Percentiles rank a stretch among this genome's conserved stretches.
phyloP scores from a whole-genome alignment of 2,888 invertebrate species.

The Scotopteryx bipunctaria region DNA sequence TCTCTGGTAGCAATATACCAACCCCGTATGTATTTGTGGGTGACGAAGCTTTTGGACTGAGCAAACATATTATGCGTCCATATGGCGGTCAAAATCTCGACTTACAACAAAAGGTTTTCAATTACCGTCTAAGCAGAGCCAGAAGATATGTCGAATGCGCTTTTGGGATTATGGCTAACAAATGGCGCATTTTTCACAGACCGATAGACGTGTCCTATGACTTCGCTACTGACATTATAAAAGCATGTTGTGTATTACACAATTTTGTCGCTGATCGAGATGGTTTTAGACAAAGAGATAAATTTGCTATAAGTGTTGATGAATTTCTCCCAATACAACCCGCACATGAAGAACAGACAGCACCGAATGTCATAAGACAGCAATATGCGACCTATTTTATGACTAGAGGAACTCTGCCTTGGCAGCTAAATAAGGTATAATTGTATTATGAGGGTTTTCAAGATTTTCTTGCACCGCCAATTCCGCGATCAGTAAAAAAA shows the following conservation, averaged over 20 bases:
- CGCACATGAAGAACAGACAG: constrained; percentile 7
- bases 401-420: constrained; percentile 35
- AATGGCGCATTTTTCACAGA: background rate
- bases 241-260: background rate
- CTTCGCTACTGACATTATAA: background rate
- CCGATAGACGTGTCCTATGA: background rate
- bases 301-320: constrained; percentile 2
- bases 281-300: constrained; percentile 27
- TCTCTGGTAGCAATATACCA: background rate
- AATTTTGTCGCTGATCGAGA: constrained; percentile 32
- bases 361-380: constrained; percentile 36
- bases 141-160: constrained; percentile 18
- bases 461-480: too few species aligned
- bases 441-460: constrained; percentile 14
- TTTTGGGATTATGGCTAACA: constrained; percentile 30
- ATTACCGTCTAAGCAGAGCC: constrained; percentile 21
- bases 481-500: background rate
- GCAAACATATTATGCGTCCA: background rate
- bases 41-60: background rate
- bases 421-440: constrained; percentile 36
- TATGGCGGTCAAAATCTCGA: constrained; percentile 17
- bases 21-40: background rate
- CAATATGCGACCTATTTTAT: constrained; percentile 33
- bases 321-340: constrained; percentile 1
- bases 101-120: constrained; percentile 26